Base-by-base conservation (phyloP, 2,888 invertebrate genomes). In the Macrophya annulata region DNA sequence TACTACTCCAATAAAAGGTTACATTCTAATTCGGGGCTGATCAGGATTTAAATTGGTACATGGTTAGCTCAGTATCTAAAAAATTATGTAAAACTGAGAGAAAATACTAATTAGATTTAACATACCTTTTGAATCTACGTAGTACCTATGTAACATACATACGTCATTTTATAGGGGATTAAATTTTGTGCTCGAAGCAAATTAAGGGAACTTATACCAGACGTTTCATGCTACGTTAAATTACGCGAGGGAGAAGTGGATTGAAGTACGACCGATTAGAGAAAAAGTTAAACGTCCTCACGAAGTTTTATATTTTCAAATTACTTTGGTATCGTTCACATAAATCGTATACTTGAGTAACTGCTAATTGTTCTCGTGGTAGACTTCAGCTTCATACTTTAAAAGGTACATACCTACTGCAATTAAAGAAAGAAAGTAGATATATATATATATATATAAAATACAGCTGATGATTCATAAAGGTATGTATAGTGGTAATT, bases 301-400 rank as follows among this genome's bases (percentile, higher is more conserved):
- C 21, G 9, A 21, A 59, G 81, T 81, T 81, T 62, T 10, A 21
- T 43, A 62, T 81, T 62, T 31, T n/a, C 4, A 59, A 81, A 81
- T 62, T 81, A 6, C 40, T 62, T n/a, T 21, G 62, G n/a, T 81
- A 81, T 81, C 79, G 79, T 59, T 40, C 40, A 21, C 40, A 51
- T 81, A 62, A 62, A 81, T 81, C 79, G 59, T 81, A 31, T 81
- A 59, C 62, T 81, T 62, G 59, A 40, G 59, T 40, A 25, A 62
- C 62, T 62, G 25, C 21, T 81, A 81, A 81, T 81, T 62, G 43
- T 25, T 40, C 79, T 51, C 40, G 40, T 8, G n/a, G 31, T 6
- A 37, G 55, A 62, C 62, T 81, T 43, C 9, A 21, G 62, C 62
- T 81, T 62, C 43, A 5, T 51, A 62, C 59, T 81, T 62, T 59